Conservation (phyloP, 2,888 invertebrate genomes). For the Stenoptilia bipunctidactyla region DNA sequence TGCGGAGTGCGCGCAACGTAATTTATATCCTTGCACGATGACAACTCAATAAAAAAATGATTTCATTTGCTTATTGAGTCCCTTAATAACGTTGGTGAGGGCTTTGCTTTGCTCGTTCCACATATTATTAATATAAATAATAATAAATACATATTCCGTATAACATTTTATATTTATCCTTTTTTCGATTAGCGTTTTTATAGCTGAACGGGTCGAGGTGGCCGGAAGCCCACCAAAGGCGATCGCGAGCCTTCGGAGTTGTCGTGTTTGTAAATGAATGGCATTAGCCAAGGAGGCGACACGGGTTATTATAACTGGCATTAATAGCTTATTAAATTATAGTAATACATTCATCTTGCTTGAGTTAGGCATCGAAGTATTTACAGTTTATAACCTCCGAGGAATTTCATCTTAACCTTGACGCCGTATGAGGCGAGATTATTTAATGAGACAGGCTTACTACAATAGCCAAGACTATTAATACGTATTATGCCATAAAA, state of each 20-base stretch:
- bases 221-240: conserved; percentile 51
- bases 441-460: conserved; percentile 26
- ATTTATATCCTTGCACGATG: conserved; percentile 65
- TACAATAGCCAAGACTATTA: conserved; percentile 29
- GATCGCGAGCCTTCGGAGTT: conserved; percentile 19
- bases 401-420: conserved; percentile 37
- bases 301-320: conserved; percentile 30
- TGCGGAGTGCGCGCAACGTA: conserved; percentile 42
- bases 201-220: conserved; percentile 19
- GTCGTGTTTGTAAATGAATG: conserved; percentile 28
- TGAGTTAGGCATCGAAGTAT: conserved; percentile 23
- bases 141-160: conserved; percentile 44
- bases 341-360: conserved; percentile 21
- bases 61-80: conserved; percentile 71
- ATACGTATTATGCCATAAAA: conserved; percentile 35
- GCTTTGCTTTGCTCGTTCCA: conserved; percentile 35
- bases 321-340: conserved; percentile 36
- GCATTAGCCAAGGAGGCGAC: conserved; percentile 31
- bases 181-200: conserved; percentile 27
- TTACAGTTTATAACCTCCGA: conserved; percentile 30
- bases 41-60: conserved; percentile 71
- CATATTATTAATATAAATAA: conserved; percentile 55
- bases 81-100: conserved; percentile 59
- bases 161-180: conserved; percentile 37
- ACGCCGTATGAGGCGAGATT: conserved; percentile 19